A percentile compares a stretch with the other conserved stretches of the same genome.
phyloP scores from a whole-genome alignment of 2,113 vertebrate genomes.

The Callopanchax toddi region DNA sequence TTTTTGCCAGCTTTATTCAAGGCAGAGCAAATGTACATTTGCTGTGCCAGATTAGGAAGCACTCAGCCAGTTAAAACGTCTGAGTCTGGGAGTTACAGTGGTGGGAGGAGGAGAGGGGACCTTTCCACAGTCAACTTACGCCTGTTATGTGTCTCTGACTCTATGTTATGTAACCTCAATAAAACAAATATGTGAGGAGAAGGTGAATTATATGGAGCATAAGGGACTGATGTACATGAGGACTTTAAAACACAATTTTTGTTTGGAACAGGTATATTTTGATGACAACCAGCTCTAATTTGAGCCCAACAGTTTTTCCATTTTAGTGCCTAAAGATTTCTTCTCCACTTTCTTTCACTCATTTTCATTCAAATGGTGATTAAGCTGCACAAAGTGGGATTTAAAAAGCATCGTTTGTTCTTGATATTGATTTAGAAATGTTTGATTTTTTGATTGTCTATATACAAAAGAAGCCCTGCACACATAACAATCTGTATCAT shows the following conservation, averaged over 20 bases:
- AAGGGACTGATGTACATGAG: too few relatives aligned
- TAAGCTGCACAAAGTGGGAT: too few relatives aligned
- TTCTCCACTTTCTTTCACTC: too few relatives aligned
- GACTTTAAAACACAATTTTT: too few relatives aligned
- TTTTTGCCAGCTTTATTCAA: slow-evolving; percentile 47
- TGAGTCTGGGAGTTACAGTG: slow-evolving; percentile 54
- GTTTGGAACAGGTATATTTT: too few relatives aligned
- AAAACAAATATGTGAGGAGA: slow-evolving; percentile 57
- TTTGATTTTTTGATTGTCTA: slow-evolving; percentile 2
- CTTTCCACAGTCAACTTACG: slow-evolving; percentile 26
- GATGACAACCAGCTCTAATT: too few relatives aligned
- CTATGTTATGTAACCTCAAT: slow-evolving; percentile 66
- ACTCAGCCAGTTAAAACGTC: slow-evolving; percentile 55
- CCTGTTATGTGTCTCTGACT: slow-evolving; percentile 51
- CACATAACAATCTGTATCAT: slow-evolving; percentile 4
- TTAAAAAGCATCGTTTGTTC: too few relatives aligned
- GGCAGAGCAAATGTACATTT: slow-evolving; percentile 44
- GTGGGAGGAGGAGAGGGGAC: slow-evolving; percentile 19
- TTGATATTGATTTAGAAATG: not conserved
- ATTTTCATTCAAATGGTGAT: too few relatives aligned
- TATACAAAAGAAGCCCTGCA: not conserved
- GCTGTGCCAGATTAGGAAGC: slow-evolving; percentile 58
- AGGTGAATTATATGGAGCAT: slow-evolving; percentile 47
- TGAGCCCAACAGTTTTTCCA: too few relatives aligned
- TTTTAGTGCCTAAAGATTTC: too few relatives aligned